Conservation (phyloP, 1,140 invertebrate species). For the Brachionus rubens region DNA sequence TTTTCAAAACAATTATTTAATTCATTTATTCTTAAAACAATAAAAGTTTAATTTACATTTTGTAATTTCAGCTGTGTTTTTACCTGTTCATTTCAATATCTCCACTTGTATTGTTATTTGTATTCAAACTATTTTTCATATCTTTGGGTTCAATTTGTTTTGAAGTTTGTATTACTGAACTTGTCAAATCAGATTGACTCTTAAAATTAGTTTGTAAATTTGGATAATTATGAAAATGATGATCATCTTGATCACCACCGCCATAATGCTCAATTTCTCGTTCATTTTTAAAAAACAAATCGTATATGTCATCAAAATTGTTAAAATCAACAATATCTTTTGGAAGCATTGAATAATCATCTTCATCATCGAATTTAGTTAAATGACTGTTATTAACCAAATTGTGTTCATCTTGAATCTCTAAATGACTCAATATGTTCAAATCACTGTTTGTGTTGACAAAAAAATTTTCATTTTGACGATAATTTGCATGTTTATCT, state of each 20-base stretch:
- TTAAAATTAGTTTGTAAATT: neutral
- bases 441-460: neutral
- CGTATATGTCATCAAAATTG: neutral
- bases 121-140: neutral
- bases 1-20: constrained; percentile 23
- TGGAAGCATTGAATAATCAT: constrained; percentile 7
- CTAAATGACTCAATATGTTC: neutral
- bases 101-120: neutral
- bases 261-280: neutral
- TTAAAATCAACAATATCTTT: constrained; percentile 3
- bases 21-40: neutral
- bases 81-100: constrained; percentile 11
- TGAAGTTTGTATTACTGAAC: neutral
- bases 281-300: neutral
- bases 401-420: neutral
- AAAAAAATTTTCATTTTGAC: constrained; percentile 5
- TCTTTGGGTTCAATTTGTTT: constrained; percentile 6
- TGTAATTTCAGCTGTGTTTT: neutral
- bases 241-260: neutral
- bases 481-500: neutral
- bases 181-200: constrained; percentile 23
- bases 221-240: neutral
- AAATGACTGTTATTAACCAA: constrained; percentile 29
- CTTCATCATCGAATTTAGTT: constrained; percentile 8
- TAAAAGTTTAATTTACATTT: neutral